These are phyloP conservation scores for Aphyosemion australe DNA, from an alignment of 2,113 vertebrate genomes.

Conservation along the genomic window DNA sequence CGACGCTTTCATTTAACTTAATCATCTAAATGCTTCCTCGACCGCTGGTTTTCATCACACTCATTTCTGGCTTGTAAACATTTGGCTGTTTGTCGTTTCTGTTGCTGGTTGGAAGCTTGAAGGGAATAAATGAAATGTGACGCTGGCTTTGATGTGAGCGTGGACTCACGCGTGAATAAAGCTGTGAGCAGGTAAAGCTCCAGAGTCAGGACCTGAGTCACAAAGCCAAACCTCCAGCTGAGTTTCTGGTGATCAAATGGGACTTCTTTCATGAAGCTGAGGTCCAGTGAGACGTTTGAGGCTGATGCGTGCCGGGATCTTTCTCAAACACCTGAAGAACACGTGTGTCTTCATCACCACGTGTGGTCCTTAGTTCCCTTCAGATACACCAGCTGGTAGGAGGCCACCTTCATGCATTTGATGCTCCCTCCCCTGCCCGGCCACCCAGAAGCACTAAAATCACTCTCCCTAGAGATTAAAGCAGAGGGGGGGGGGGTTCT, in stretches of 20 bases:
- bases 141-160: conserved; percentile 1
- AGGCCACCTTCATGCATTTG: conserved; percentile 14
- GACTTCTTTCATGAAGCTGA: too few relatives aligned
- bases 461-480: conserved; percentile 49
- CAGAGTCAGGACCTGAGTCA: too few relatives aligned
- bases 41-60: neutral
- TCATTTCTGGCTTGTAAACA: neutral
- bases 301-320: neutral
- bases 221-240: too few relatives aligned
- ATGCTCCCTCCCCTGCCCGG: conserved; percentile 29
- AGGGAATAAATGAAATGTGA: conserved; percentile 4
- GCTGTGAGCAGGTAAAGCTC: conserved; percentile 25
- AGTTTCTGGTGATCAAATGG: too few relatives aligned
- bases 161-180: neutral
- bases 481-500: neutral
- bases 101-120: neutral
- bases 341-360: conserved; percentile 21
- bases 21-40: neutral
- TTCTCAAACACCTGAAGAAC: conserved; percentile 39
- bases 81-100: neutral
- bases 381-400: conserved; percentile 21
- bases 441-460: conserved; percentile 71
- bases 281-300: conserved; percentile 1
- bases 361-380: conserved; percentile 49
- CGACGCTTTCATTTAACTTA: neutral